Evolutionary conservation across 2,888 invertebrate species (phyloP), one percentile per base, ranked within the genome.

Genomic region (Ceraclea dissimilis): DNA sequence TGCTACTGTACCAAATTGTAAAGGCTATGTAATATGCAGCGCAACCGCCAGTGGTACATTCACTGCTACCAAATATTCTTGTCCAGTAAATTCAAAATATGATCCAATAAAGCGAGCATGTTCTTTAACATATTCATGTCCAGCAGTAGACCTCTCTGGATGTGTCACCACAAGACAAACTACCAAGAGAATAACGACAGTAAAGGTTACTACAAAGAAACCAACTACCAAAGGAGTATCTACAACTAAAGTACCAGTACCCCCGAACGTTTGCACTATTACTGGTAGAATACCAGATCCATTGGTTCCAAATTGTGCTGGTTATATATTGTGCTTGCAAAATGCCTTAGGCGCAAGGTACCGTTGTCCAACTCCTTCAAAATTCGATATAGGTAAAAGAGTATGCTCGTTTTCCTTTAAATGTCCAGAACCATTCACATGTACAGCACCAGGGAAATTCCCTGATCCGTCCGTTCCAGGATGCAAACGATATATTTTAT

Each of bases 401-500:
- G 2, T 10, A 11, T 50, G 50, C 17, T 50, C 50, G 2, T 11
- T 10, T 4, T 16, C 13, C 2, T 50, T 33, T 18, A 2, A 5
- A 18, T 50, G 50, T 50, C 50, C 50, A 43, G 13, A 16, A 2
- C 8, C 39, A 39, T n/a, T 13, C 4, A 39, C 16, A 17, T 54
- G 54, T 21, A 43, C 43, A 2, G 13, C 22, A 6, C 8, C 39
- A 17, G 56, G 56, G 16, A 18, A 52, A 48, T 44, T 52, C n/a
- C 49, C 51, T 11, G 75, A 77, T 55, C 71, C 74, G 0, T 72
- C 65, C 54, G 73, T 76, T 0, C 70, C 74, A 1, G 71, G 68
- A 2, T 77, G 77, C 64, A 76, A 76, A 65, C 76, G 75, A 6
- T 77, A 77, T 62, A 75, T 77, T 43, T 66, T 77, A 0, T 39